Base-by-base conservation (phyloP, 2,888 invertebrate genomes). In the Tiliacea citrago region DNA sequence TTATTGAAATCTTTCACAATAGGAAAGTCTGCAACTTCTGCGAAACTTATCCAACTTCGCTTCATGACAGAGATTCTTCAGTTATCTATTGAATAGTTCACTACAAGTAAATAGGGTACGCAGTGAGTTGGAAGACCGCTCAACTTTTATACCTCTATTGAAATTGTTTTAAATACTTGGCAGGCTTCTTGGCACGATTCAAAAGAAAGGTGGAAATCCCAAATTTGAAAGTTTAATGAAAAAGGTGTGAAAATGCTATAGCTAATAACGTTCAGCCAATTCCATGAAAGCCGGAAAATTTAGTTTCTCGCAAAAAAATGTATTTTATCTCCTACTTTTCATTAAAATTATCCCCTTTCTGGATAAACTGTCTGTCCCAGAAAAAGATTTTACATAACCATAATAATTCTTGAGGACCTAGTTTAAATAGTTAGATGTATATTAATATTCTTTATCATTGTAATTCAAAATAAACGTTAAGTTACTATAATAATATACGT, bases 131-230 rank as follows among this genome's bases (percentile, higher is more conserved):
- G 73, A 78, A 68, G 77, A 73, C 58, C 68, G 73, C 63, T 68
- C 62, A 88, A 88, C 86, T 88, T 84, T 85, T 77, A 72, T 67
- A 75, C 79, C 73, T 83, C 82, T 76, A 87, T 84, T 86, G 84
- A 87, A 87, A 88, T 84, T 75, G 86, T 87, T 87, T 73, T 58
- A 78, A 77, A 88, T 75, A 65, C 81, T 83, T 81, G 49, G 65
- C 70, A 79, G 66, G 35, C 79, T n/a, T n/a, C n/a, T n/a, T n/a
- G n/a, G n/a, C 74, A 63, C 35, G 35, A 42, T 62, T 49, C 2
- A 51, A 66, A 75, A 78, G 66, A 73, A 75, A 51, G n/a, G 53
- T 66, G 24, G 51, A 16, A 39, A 47, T 53, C 45, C 7, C 9
- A 49, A 61, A 29, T 66, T 47, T 47, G 0, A 29, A 60, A 55